These are phyloP conservation scores for Theristicus caerulescens DNA, from an alignment of 2,113 vertebrate genomes.

Conservation along the genomic window DNA sequence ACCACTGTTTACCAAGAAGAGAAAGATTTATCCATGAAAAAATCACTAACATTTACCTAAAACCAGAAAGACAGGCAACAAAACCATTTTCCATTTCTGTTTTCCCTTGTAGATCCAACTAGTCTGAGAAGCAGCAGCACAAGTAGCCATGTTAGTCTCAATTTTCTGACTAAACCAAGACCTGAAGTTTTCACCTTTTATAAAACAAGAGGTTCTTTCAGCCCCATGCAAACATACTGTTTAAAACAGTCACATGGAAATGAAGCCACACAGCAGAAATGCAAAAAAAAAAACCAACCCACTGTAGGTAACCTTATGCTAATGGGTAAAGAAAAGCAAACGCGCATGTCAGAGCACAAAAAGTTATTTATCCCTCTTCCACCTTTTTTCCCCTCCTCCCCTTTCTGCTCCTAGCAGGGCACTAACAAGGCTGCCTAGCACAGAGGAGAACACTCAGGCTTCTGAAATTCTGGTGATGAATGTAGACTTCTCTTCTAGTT, in stretches of 20 bases:
- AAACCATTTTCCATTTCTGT: conserved; percentile 16
- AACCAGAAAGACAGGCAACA: conserved; percentile 43
- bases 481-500: not conserved
- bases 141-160: conserved; percentile 27
- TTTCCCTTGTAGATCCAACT: not conserved
- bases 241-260: conserved; percentile 45
- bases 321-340: not conserved
- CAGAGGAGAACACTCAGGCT: not conserved
- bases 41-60: conserved; percentile 65
- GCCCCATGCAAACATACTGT: conserved; percentile 62
- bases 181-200: conserved; percentile 41
- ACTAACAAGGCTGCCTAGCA: not conserved
- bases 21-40: not conserved
- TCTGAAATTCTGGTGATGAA: not conserved
- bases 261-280: conserved; percentile 43
- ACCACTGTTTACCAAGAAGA: not conserved
- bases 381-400: not conserved
- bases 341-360: not conserved
- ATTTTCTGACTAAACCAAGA: conserved; percentile 32
- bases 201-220: conserved; percentile 77
- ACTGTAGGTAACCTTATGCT: conserved; percentile 12
- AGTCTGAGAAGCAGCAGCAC: conserved; percentile 19
- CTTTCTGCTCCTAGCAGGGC: not conserved
- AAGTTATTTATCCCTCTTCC: conserved; percentile 4
- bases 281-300: not conserved